These are phyloP conservation scores for Poecilus cupreus DNA, from an alignment of 2,888 invertebrate genomes.

Conservation along the genomic window DNA sequence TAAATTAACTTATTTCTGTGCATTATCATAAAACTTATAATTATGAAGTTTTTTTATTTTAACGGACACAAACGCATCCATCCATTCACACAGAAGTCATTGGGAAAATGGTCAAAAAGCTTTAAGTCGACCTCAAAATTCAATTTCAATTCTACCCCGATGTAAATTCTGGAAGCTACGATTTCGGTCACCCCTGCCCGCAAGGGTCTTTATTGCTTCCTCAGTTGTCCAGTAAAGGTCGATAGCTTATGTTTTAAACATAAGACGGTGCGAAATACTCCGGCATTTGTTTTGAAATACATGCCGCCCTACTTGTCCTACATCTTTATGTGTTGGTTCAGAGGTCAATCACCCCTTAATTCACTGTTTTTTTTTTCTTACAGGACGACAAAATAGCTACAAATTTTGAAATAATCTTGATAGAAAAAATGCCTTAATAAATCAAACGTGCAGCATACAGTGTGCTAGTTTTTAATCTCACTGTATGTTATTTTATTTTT, in stretches of 20 bases:
- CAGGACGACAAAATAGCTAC: background rate
- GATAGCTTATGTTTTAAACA: constrained; percentile 56
- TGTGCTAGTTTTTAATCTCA: background rate
- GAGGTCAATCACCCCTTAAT: constrained; percentile 32
- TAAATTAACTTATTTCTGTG: too few relatives aligned
- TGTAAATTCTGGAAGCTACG: too few relatives aligned
- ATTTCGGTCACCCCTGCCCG: too few relatives aligned
- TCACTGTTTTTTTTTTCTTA: background rate
- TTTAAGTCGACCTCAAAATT: too few relatives aligned
- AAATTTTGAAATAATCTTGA: background rate
- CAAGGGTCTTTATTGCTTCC: constrained; percentile 24
- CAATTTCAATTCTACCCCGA: too few relatives aligned
- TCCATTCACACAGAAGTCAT: too few relatives aligned
- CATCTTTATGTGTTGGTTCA: constrained; percentile 20
- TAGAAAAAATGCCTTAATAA: background rate
- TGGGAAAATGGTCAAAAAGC: too few relatives aligned
- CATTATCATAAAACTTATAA: too few relatives aligned
- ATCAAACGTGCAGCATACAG: too few relatives aligned
- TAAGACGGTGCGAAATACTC: constrained; percentile 48
- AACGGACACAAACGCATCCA: too few relatives aligned
- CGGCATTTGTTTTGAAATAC: constrained; percentile 52
- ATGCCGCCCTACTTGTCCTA: constrained; percentile 43
- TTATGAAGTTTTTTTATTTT: too few relatives aligned
- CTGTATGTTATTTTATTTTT: background rate
- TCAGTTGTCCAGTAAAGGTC: constrained; percentile 18